Evolutionary conservation across 2,797 vertebrate species (phyloP), one percentile per base, ranked within the genome.

Genomic region (Danio aesculapii): DNA sequence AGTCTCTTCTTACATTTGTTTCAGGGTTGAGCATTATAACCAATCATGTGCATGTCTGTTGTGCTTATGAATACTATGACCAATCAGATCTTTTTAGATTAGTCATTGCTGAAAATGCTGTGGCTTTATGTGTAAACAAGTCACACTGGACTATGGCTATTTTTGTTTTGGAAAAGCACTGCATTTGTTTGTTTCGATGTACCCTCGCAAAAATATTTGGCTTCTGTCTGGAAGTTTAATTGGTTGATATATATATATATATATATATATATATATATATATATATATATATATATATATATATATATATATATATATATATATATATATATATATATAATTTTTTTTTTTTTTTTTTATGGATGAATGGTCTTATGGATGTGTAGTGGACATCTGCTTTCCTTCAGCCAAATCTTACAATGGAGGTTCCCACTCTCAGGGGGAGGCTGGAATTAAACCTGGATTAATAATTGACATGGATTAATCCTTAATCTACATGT

Each of bases 381-480:
- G 90, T 88, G 90, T 88, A 91, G 92, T 92, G 91, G 91, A 90
- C 87, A 91, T 88, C 90, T 88, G 88, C 89, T 91, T 90, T 89
- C 90, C 91, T 90, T 91, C 88, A 92, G 91, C 90, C 87, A 89
- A 89, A 86, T 88, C 88, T 92, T 89, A 91, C 92, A 93, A 91
- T 92, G 88, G 91, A 92, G 87, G 84, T 85, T 90, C 88, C 89
- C 89, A 86, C 88, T 87, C 57, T 58, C 88, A 89, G 89, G 90
- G 91, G 88, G 91, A 90, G 93, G 88, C 88, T 92, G 92, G 93
- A 94, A 93, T 93, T 93, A 94, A 90, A 90, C 90, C 87, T 94
- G 92, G 92, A 94, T 94, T 94, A 93, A 94, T 94, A 93, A 92
- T 93, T 94, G 94, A 94, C 91, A 93, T 92, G 92, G 91, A 92